A percentile compares a stretch with the other conserved stretches of the same genome.
Conservation (phyloP, 2,113 vertebrate genomes). For the Excalfactoria chinensis region DNA sequence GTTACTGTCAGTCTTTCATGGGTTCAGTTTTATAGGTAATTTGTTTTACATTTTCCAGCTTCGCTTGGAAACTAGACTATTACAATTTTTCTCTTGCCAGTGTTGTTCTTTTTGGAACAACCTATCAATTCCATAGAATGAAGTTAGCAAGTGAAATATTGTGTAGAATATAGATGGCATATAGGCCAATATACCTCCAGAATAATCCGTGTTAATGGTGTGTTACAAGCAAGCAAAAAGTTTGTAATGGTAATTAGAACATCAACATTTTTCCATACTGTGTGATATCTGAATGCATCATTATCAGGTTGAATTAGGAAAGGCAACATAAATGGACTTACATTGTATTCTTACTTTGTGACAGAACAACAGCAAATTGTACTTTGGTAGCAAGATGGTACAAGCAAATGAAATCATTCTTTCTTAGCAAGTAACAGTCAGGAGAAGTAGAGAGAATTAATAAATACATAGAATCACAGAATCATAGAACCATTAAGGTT, state of each 20-base stretch:
- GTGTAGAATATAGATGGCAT: not conserved
- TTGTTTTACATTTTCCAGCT: not conserved
- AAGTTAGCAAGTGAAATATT: not conserved
- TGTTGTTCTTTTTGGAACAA: not conserved
- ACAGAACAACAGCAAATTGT: not conserved
- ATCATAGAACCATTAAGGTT: no score
- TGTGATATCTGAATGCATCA: not conserved
- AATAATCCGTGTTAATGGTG: not conserved
- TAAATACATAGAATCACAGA: not conserved
- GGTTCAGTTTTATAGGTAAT: not conserved
- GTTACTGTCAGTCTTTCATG: not conserved
- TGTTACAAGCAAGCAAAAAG: not conserved
- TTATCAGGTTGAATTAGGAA: not conserved
- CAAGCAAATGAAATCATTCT: not conserved
- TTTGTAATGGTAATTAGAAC: not conserved
- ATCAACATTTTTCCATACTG: not conserved
- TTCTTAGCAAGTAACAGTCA: not conserved
- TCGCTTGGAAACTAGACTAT: not conserved
- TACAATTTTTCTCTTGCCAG: not conserved
- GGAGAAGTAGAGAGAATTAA: not conserved
- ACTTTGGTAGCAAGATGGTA: not conserved
- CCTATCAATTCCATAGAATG: not conserved
- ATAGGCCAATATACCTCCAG: not conserved
- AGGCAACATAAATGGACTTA: not conserved
- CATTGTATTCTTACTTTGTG: not conserved